phyloP scores from a whole-genome alignment of 2,113 vertebrate species.

The Crotalus helleri region DNA sequence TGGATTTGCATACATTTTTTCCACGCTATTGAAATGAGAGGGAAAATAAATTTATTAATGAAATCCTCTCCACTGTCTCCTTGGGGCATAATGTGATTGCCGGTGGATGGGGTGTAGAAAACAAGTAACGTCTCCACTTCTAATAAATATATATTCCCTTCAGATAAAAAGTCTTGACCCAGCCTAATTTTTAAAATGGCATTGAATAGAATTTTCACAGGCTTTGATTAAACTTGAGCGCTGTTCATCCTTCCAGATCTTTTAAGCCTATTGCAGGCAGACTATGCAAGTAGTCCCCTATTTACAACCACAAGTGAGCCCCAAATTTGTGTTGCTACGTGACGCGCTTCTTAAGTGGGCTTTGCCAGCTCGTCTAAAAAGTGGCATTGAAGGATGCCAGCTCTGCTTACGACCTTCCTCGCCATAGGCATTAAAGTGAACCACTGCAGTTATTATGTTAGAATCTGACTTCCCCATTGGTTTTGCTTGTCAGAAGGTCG shows the following conservation, averaged over 20 bases:
- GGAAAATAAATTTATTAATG: constrained; percentile 84
- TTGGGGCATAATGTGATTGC: constrained; percentile 52
- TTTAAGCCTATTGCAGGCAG: not conserved
- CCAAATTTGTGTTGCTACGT: not conserved
- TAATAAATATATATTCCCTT: not conserved
- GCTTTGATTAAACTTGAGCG: not conserved
- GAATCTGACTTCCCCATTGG: too few species aligned
- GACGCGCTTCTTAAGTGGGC: not conserved
- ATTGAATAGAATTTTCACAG: not conserved
- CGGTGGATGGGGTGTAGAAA: constrained; percentile 23
- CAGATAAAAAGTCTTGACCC: constrained; percentile 12
- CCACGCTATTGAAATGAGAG: constrained; percentile 74
- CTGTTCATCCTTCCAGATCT: not conserved
- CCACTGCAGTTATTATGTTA: too few species aligned
- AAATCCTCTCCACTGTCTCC: constrained; percentile 66
- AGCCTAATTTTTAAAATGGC: constrained; percentile 16
- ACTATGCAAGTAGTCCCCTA: not conserved
- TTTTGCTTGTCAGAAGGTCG: too few species aligned
- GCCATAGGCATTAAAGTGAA: too few species aligned
- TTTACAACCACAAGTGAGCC: not conserved
- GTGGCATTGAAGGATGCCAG: too few species aligned
- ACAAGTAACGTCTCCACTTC: not conserved
- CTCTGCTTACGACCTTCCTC: too few species aligned
- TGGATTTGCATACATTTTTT: constrained; percentile 84
- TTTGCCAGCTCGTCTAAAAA: not conserved